Evolutionary conservation across 2,113 vertebrate species (phyloP), one percentile per base, ranked within the genome.

Genomic region (Cranoglanis bouderius): DNA sequence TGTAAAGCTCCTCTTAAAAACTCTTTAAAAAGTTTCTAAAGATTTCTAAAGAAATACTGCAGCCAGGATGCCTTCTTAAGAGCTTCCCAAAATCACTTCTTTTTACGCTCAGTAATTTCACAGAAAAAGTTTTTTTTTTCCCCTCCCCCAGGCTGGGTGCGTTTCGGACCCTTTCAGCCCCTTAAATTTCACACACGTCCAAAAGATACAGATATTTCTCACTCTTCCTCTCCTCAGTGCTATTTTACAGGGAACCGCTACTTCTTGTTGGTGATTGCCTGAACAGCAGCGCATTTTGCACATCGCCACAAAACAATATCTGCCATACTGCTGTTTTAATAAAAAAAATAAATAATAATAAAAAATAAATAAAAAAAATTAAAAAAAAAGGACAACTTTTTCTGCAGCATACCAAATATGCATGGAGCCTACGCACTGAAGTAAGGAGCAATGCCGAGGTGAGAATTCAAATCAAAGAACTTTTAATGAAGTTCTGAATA

Each of bases 401-500:
- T 53, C 19, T 65, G 55, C 59, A 53, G 85, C 85, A 43, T 65
- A 57, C 63, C 63, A 21, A 82, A 88, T 32, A 32, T 7, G 29
- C 29, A 32, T 24, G 51, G 26, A 32, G 38, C 70, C 53, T 26
- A 29, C 16, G 2, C 80, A 12, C 59, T 83, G 53, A 59, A 35
- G 61, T 38, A 29, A 19, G 40, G 19, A 32, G 32, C 85, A 85
- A 53, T 53, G 46, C 18, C 3, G 51, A 49, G 24, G 63, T 75
- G 32, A 85, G 61, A 72, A 84, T 88, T 85, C 55, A 86, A 81
- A 80, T 81, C 65, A 81, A 40, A 85, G 85, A 89, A 89, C 53
- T 81, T 87, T 88, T 91, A 92, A 91, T 91, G 85, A 91, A 84
- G 88, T 91, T 90, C 46, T 80, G 88, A 72, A 86, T 78, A 84